phyloP scores from a whole-genome alignment of 2,797 vertebrate genomes.

The Margarornis squamiger region DNA sequence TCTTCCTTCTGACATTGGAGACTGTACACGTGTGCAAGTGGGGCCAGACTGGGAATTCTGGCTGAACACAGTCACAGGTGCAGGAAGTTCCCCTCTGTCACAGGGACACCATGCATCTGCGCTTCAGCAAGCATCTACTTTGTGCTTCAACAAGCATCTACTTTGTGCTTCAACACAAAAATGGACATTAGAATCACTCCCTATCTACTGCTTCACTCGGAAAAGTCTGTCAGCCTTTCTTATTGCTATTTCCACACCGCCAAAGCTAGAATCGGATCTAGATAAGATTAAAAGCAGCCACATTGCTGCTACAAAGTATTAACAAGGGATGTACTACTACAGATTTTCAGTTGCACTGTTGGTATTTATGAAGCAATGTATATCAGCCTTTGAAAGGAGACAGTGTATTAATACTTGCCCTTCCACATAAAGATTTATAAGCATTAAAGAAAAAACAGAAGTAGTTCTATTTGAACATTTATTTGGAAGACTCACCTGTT shows the following conservation, averaged over 20 bases:
- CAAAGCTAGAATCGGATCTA: not conserved
- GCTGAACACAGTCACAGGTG: rapidly evolving
- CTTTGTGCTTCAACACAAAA: not conserved
- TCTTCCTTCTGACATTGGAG: not conserved
- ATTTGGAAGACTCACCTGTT: not conserved
- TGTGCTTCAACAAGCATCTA: not conserved
- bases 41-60: not conserved
- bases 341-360: not conserved
- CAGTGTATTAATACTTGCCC: not conserved
- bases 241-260: not conserved
- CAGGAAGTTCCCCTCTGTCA: not conserved
- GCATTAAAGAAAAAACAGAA: not conserved
- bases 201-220: not conserved
- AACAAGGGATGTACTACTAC: not conserved
- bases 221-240: not conserved
- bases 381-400: not conserved
- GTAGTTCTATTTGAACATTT: not conserved
- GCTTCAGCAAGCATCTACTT: not conserved
- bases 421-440: not conserved
- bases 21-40: rapidly evolving
- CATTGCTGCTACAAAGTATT: not conserved
- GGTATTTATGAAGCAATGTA: not conserved
- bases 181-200: rapidly evolving
- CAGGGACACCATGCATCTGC: rapidly evolving
- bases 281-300: not conserved